These are phyloP conservation scores for Nudaria mundana DNA, from an alignment of 2,888 invertebrate genomes.

Conservation along the genomic window DNA sequence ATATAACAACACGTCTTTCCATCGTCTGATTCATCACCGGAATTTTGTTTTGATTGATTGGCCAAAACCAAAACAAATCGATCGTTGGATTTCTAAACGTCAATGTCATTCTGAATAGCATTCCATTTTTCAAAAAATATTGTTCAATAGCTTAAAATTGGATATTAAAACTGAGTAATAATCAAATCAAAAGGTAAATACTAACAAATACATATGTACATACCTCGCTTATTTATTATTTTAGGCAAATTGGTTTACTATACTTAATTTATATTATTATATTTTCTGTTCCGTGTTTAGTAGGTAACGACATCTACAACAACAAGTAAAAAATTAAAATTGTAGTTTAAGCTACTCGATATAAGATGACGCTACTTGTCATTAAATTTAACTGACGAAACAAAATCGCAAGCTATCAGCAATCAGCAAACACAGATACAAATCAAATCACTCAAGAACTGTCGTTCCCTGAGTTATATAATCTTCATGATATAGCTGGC, in stretches of 20 bases:
- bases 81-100: background rate
- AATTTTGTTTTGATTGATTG: constrained; percentile 2
- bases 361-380: constrained; percentile 14
- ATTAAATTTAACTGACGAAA: no score
- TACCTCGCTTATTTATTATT: background rate
- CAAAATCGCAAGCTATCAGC: background rate
- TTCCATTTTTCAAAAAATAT: background rate
- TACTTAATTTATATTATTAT: no score
- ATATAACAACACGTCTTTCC: constrained; percentile 3
- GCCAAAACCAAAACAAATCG: constrained; percentile 4
- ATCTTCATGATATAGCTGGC: no score
- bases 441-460: background rate
- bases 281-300: no score
- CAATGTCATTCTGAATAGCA: constrained; percentile 1
- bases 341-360: background rate
- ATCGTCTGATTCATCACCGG: background rate
- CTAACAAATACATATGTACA: no score
- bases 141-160: no score
- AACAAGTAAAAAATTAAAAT: constrained; percentile 6
- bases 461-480: no score
- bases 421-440: background rate
- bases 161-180: no score
- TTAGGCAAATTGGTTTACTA: background rate
- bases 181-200: no score
- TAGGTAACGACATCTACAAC: constrained; percentile 19